Percentiles rank a stretch among this genome's conserved stretches.
These are phyloP conservation scores for Hydrozoanthus tunicans DNA, from an alignment of 64 coral and sea anemone genomes.

Conservation along the genomic window DNA sequence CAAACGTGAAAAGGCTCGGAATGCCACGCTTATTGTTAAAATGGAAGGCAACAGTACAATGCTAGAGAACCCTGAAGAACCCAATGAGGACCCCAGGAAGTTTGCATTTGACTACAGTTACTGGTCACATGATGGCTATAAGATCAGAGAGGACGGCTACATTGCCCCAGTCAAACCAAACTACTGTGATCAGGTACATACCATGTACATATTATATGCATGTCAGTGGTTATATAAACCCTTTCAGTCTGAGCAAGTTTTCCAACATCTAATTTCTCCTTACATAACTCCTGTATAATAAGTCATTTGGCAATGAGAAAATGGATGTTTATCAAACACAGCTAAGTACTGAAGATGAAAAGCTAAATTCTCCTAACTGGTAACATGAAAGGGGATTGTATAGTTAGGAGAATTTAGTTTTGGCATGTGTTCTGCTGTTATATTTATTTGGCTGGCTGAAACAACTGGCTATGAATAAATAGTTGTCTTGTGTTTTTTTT, in stretches of 20 bases:
- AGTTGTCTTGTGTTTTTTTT: no score
- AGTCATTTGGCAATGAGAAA: no score
- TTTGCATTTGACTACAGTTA: conserved; percentile 99
- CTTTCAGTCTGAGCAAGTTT: background rate
- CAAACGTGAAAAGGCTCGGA: conserved; percentile 89
- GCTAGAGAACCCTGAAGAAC: conserved; percentile 76
- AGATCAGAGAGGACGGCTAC: conserved; percentile 75
- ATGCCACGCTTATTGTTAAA: conserved; percentile 87
- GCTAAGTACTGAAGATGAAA: no score
- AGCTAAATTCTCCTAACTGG: no score
- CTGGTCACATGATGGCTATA: conserved; percentile 98
- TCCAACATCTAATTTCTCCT: no score
- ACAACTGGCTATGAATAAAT: no score
- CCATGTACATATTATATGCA: background rate
- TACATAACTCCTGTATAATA: no score
- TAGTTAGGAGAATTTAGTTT: no score
- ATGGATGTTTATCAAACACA: no score
- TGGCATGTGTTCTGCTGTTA: no score
- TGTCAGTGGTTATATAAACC: background rate
- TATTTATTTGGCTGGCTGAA: no score
- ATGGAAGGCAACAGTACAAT: conserved; percentile 80
- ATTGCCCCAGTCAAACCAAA: conserved; percentile 56
- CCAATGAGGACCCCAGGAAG: conserved; percentile 82
- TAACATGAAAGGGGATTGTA: no score
- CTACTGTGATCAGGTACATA: conserved; percentile 91